phyloP scores from a whole-genome alignment of 2,113 vertebrate species.

The Hippocampus guttulatus region DNA sequence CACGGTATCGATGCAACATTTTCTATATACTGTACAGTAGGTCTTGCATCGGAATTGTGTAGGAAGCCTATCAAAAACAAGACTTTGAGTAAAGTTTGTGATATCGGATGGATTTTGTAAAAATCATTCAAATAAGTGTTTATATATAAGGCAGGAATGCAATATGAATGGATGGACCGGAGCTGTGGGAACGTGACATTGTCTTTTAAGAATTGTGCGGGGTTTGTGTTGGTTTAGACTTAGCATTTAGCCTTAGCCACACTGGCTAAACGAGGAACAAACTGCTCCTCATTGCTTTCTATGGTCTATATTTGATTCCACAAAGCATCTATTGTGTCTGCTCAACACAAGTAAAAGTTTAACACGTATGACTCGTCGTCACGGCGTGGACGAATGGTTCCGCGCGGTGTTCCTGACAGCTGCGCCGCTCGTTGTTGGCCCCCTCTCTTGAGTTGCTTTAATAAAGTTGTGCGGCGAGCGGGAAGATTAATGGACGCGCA shows the following conservation, averaged over 20 bases:
- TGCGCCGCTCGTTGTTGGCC: constrained; percentile 77
- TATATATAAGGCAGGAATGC: too few relatives aligned
- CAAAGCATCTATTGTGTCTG: constrained; percentile 72
- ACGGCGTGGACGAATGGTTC: constrained; percentile 75
- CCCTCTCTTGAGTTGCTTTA: constrained; percentile 80
- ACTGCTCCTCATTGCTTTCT: constrained; percentile 79
- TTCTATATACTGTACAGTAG: too few relatives aligned
- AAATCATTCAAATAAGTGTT: too few relatives aligned
- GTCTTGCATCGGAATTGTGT: too few relatives aligned
- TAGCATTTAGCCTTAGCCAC: constrained; percentile 84
- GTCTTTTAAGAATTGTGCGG: too few relatives aligned
- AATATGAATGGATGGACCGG: too few relatives aligned
- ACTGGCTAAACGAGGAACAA: constrained; percentile 93
- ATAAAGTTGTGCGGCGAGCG: constrained; percentile 93
- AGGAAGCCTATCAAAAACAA: too few relatives aligned
- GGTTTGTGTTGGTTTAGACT: constrained; percentile 29
- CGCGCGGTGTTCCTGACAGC: constrained; percentile 88
- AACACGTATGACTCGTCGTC: neutral
- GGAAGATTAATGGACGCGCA: constrained; percentile 98
- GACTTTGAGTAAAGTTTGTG: too few relatives aligned
- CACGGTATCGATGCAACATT: too few relatives aligned
- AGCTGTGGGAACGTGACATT: too few relatives aligned
- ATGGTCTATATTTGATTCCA: constrained; percentile 93
- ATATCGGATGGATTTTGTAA: too few relatives aligned
- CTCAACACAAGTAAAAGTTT: constrained; percentile 57